phyloP scores from a whole-genome alignment of 2,113 vertebrate genomes.

The Sander vitreus region DNA sequence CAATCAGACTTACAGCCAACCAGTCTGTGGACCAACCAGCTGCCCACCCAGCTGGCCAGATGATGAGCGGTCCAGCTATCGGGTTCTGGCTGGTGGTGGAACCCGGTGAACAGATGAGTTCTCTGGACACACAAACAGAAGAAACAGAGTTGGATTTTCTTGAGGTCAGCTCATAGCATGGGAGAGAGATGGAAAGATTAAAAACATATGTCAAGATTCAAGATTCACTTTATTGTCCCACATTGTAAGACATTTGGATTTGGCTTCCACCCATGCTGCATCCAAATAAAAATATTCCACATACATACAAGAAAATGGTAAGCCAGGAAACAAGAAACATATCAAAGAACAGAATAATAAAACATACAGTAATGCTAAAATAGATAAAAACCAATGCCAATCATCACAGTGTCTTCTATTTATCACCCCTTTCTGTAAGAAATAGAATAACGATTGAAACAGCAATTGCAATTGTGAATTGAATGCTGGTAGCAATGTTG shows the following conservation, averaged over 20 bases:
- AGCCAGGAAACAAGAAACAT: neutral
- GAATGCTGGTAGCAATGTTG: neutral
- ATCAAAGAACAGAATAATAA: neutral
- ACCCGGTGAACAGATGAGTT: conserved; percentile 53
- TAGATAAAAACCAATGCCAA: neutral
- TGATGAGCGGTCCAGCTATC: conserved; percentile 2
- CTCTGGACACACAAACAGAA: conserved; percentile 47
- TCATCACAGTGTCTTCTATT: conserved; percentile 2
- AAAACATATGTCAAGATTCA: conserved; percentile 14
- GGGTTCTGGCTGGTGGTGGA: conserved; percentile 31
- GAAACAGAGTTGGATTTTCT: conserved; percentile 41
- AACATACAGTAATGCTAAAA: neutral
- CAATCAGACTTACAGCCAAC: conserved; percentile 16
- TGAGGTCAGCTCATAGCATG: conserved; percentile 41
- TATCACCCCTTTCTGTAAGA: neutral
- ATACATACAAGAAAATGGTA: neutral
- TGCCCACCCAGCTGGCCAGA: conserved; percentile 36
- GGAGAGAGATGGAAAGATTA: conserved; percentile 12
- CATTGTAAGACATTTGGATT: neutral
- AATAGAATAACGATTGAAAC: neutral
- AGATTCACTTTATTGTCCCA: neutral
- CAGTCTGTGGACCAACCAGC: conserved; percentile 7
- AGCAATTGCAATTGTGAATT: neutral
- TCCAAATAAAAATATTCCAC: neutral
- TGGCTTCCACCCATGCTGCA: neutral